Percentiles rank a stretch among this genome's conserved stretches.
phyloP scores from a whole-genome alignment of 2,888 invertebrate genomes.

The Conops quadrifasciatus region DNA sequence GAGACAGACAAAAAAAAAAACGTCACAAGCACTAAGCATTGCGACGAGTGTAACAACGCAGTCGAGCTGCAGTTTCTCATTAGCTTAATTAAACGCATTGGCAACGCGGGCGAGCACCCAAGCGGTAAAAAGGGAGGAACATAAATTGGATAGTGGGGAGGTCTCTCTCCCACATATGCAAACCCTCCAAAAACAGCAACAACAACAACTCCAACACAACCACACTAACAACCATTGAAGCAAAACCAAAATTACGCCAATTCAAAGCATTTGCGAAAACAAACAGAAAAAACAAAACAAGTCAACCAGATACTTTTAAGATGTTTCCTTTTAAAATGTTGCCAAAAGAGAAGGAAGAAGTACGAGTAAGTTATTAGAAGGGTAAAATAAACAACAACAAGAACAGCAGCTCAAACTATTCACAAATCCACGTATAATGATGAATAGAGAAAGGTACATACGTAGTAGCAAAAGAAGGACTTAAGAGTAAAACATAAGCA shows the following conservation, averaged over 20 bases:
- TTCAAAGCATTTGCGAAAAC: background rate
- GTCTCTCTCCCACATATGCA: too few species aligned
- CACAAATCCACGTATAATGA: too few species aligned
- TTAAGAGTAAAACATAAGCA: too few species aligned
- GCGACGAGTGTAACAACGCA: background rate
- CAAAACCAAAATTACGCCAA: too few species aligned
- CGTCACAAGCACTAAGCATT: background rate
- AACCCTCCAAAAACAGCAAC: background rate
- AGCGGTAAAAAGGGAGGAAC: background rate
- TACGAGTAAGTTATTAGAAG: too few species aligned
- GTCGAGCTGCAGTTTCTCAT: background rate
- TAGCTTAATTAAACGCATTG: conserved; percentile 28
- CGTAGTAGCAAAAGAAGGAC: too few species aligned
- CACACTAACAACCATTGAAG: too few species aligned
- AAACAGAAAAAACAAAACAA: background rate
- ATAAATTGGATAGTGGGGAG: background rate
- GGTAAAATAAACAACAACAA: too few species aligned
- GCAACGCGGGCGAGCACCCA: conserved; percentile 1
- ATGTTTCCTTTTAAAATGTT: background rate
- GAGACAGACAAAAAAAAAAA: background rate
- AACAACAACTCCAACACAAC: background rate
- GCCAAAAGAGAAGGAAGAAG: too few species aligned
- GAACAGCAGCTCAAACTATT: too few species aligned
- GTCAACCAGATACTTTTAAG: background rate
- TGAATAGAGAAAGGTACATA: too few species aligned